phyloP scores from a whole-genome alignment of 2,113 vertebrate genomes.

The Mixornis gularis region DNA sequence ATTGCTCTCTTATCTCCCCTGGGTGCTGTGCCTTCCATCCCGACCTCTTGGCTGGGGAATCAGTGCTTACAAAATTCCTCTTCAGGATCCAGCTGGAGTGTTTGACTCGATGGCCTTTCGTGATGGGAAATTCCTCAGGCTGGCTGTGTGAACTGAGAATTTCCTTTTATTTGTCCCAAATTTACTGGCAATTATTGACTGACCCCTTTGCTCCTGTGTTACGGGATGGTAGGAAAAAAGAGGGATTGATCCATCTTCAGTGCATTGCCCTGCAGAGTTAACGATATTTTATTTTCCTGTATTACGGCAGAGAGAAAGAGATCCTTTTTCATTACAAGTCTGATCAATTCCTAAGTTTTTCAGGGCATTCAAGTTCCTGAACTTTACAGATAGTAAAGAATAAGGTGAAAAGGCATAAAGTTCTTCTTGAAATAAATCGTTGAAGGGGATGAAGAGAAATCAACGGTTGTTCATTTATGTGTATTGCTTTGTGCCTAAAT shows the following conservation, averaged over 20 bases:
- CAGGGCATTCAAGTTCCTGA: conserved; percentile 26
- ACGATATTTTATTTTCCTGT: conserved; percentile 54
- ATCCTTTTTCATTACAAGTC: conserved; percentile 44
- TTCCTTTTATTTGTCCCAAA: conserved; percentile 29
- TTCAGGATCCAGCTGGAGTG: background rate
- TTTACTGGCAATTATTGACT: conserved; percentile 45
- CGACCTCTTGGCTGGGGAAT: background rate
- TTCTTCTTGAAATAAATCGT: conserved; percentile 19
- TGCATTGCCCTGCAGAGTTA: conserved; percentile 39
- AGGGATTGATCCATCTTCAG: conserved; percentile 45
- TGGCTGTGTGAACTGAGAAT: background rate
- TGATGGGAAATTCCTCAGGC: conserved; percentile 6
- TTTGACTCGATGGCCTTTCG: background rate
- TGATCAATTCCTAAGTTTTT: conserved; percentile 58
- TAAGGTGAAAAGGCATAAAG: background rate
- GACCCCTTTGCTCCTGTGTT: conserved; percentile 32
- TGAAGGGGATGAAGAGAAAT: conserved; percentile 32
- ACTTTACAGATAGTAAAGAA: conserved; percentile 6
- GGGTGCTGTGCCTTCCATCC: conserved; percentile 10
- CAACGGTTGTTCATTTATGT: conserved; percentile 36
- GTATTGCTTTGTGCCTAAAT: conserved; percentile 61
- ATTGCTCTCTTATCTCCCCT: conserved; percentile 8
- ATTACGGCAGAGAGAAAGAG: background rate
- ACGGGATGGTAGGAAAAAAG: conserved; percentile 13
- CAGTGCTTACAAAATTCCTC: background rate